Evolutionary conservation across 1,140 invertebrate genomes (phyloP).

Genomic region (Cotesia chilonis): DNA sequence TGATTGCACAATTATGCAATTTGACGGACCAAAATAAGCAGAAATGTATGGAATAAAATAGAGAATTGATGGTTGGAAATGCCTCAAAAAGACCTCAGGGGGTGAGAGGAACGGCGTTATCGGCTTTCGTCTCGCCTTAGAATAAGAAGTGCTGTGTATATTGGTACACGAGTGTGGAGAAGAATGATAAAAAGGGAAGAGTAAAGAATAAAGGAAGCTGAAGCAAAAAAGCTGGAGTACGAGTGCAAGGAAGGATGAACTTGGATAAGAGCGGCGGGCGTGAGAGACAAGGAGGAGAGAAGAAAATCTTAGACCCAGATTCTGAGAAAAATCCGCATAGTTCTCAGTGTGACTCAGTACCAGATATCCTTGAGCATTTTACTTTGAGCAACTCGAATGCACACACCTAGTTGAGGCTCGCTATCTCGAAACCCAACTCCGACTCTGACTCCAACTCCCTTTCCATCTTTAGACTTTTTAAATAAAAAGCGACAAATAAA

Average conservation of each 20-base stretch:
- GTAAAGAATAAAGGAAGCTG: conserved; percentile 5
- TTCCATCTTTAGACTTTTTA: conserved; percentile 11
- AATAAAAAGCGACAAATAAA: neutral
- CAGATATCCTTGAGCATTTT: conserved; percentile 54
- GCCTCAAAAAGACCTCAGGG: conserved; percentile 20
- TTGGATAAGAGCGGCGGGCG: conserved; percentile 2
- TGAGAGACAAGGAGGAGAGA: neutral
- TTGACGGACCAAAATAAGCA: no score
- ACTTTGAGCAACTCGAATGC: conserved; percentile 37
- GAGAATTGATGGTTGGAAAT: conserved; percentile 5
- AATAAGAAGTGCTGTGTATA: neutral
- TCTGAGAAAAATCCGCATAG: conserved; percentile 48
- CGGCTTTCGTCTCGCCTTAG: conserved; percentile 36
- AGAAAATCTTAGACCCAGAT: conserved; percentile 40
- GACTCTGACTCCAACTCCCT: conserved; percentile 15
- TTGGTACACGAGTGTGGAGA: conserved; percentile 3
- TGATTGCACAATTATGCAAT: no score
- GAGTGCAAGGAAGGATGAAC: conserved; percentile 27
- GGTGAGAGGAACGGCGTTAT: conserved; percentile 29
- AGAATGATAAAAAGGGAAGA: conserved; percentile 20
- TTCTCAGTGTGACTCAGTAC: conserved; percentile 50
- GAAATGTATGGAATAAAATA: no score
- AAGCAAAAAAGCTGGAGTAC: conserved; percentile 12
- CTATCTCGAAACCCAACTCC: conserved; percentile 24
- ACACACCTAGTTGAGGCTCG: conserved; percentile 21